These are phyloP conservation scores for Boloria euphrosyne DNA, from an alignment of 2,888 invertebrate species.

Conservation along the genomic window DNA sequence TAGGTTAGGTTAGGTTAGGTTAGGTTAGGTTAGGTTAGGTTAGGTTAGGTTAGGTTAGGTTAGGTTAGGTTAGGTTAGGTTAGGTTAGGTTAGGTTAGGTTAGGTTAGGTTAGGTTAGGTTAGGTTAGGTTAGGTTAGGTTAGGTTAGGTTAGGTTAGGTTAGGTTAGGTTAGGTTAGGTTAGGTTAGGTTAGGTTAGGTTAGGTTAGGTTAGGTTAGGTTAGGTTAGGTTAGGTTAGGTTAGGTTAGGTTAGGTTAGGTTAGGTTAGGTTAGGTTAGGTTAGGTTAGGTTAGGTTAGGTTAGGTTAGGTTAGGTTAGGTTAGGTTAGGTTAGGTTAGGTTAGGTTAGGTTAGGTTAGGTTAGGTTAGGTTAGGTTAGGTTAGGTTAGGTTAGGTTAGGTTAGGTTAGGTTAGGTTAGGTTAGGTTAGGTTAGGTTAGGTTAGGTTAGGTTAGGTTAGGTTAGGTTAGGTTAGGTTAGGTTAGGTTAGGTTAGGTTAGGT, in stretches of 20 bases:
- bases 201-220: constrained; percentile 43
- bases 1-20: constrained; percentile 44
- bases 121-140: constrained; percentile 40
- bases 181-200: constrained; percentile 47
- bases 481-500: constrained; percentile 32
- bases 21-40: constrained; percentile 46
- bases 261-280: constrained; percentile 47
- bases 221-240: constrained; percentile 45
- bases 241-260: constrained; percentile 47
- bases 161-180: constrained; percentile 42
- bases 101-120: constrained; percentile 46
- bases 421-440: constrained; percentile 47
- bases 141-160: constrained; percentile 23
- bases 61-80: constrained; percentile 47
- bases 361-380: constrained; percentile 44
- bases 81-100: constrained; percentile 47
- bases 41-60: constrained; percentile 44
- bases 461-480: constrained; percentile 28
- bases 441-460: constrained; percentile 44
- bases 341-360: constrained; percentile 46
- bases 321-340: constrained; percentile 39
- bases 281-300: constrained; percentile 43
- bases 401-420: constrained; percentile 47
- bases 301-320: constrained; percentile 20
- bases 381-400: constrained; percentile 44